Base-by-base conservation (phyloP, 1,140 invertebrate genomes). In the Phocides pigmalion region DNA sequence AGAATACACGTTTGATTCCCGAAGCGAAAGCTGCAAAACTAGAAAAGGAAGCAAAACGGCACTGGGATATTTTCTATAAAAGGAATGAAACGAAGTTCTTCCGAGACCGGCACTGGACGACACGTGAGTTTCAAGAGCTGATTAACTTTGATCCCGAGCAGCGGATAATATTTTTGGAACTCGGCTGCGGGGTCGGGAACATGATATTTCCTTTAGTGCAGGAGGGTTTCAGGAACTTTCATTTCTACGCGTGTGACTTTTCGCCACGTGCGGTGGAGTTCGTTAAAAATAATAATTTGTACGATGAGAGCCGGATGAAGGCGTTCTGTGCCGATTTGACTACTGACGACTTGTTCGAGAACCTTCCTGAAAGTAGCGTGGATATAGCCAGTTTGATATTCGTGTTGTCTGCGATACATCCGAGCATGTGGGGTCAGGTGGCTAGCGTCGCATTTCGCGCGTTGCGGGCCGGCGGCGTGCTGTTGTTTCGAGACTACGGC, bases 1-100 rank as follows among this genome's bases (percentile, higher is more conserved):
- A 97, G 90, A 93, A 97, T 81, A 93, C 92, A 0, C 93, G 96
- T 9, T 72, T 97, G 5, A 94, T 98, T 0, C 88, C 86, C 3
- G 79, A 84, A 72, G 53, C 73, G 94, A 96, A 96, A 81, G 97
- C 97, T 22, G 91, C 93, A 3, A 95, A 97, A 84, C 78, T 99
- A 15, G 98, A 99, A 91, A 91, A 86, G 46, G 95, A 99, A 75
- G 97, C 98, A 0, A 95, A 96, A 77, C 96, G 97, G 70, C 95
- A 99, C 86, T 99, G 99, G 99, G 98, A 99, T 91, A 92, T 98
- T 46, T 99, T 99, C 91, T 99, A 99, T 82, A 99, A 99, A 90
- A 92, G 98, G 66, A 98, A 98, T 84, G 95, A 96, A 72, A 95
- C 94, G 0, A 93, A 95, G 71, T 99, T 99, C 83, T 99, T 99